These are phyloP conservation scores for Catocala nupta DNA, from an alignment of 2,888 invertebrate genomes.

Conservation along the genomic window DNA sequence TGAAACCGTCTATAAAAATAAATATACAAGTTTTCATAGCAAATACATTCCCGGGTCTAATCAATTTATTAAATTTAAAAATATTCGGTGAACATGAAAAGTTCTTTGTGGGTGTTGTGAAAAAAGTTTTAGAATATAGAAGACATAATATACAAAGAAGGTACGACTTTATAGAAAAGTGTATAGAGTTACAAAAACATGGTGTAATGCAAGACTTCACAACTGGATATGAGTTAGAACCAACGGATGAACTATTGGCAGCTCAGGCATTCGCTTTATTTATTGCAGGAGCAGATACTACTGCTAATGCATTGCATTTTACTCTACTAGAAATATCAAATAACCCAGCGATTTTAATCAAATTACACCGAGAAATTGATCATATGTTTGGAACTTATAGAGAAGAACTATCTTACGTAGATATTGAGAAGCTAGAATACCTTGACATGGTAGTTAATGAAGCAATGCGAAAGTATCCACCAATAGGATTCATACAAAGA, in stretches of 20 bases:
- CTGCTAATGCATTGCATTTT: conserved; percentile 74
- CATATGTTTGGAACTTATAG: conserved; percentile 53
- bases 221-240: conserved; percentile 62
- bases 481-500: conserved; percentile 67
- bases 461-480: conserved; percentile 69
- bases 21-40: conserved; percentile 54
- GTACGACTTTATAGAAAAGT: conserved; percentile 71
- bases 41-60: conserved; percentile 56
- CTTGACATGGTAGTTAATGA: conserved; percentile 75
- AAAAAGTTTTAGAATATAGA: conserved; percentile 61
- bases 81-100: conserved; percentile 67
- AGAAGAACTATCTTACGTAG: conserved; percentile 63
- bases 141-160: conserved; percentile 44
- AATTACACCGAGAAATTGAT: conserved; percentile 74
- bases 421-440: conserved; percentile 69
- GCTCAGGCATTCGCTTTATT: conserved; percentile 82
- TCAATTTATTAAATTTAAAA: conserved; percentile 60
- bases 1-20: conserved; percentile 46
- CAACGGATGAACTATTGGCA: conserved; percentile 69
- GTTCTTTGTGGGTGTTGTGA: conserved; percentile 69
- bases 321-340: conserved; percentile 69
- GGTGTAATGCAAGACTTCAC: conserved; percentile 61
- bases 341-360: conserved; percentile 67
- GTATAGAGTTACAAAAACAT: conserved; percentile 65
- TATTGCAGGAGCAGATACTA: conserved; percentile 78